Percentiles rank a stretch among this genome's conserved stretches.
Evolutionary conservation across 2,113 vertebrate species (phyloP).

Genomic region (Epinephelus cyanopodus): DNA sequence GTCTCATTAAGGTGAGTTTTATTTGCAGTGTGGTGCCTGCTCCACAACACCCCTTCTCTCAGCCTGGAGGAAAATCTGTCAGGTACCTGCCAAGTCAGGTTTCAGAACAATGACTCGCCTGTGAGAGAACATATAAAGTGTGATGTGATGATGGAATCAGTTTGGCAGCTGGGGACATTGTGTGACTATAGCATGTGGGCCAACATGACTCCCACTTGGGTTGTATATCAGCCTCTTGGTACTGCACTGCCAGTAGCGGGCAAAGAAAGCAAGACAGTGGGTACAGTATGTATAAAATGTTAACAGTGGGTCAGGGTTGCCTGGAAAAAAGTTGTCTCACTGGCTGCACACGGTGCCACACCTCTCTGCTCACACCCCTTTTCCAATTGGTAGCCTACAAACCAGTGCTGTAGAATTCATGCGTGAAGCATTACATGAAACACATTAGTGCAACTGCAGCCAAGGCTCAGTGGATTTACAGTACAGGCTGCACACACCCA

Average conservation of each 20-base stretch:
- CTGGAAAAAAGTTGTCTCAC: constrained; percentile 41
- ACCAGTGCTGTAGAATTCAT: not conserved
- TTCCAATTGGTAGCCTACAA: constrained; percentile 59
- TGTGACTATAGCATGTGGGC: constrained; percentile 1
- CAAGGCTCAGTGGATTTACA: not conserved
- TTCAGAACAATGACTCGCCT: constrained; percentile 55
- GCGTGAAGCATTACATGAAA: not conserved
- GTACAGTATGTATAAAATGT: not conserved
- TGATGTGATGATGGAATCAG: constrained; percentile 32
- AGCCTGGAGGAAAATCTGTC: constrained; percentile 34
- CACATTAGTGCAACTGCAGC: not conserved
- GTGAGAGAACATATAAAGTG: constrained; percentile 44
- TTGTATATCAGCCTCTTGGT: not conserved
- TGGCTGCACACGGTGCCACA: constrained; percentile 33
- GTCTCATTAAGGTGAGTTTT: constrained; percentile 44
- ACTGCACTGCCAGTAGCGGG: not conserved
- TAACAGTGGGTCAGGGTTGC: constrained; percentile 12
- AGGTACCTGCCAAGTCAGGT: constrained; percentile 51
- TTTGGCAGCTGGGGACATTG: not conserved
- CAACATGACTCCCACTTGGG: constrained; percentile 32
- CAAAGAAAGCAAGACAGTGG: not conserved
- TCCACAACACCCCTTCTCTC: constrained; percentile 3
- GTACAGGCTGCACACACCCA: not conserved
- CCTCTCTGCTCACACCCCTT: constrained; percentile 52
- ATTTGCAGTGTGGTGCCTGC: constrained; percentile 33